Evolutionary conservation across 1,140 invertebrate genomes (phyloP).

Genomic region (Trachymyrmex cornetzi): DNA sequence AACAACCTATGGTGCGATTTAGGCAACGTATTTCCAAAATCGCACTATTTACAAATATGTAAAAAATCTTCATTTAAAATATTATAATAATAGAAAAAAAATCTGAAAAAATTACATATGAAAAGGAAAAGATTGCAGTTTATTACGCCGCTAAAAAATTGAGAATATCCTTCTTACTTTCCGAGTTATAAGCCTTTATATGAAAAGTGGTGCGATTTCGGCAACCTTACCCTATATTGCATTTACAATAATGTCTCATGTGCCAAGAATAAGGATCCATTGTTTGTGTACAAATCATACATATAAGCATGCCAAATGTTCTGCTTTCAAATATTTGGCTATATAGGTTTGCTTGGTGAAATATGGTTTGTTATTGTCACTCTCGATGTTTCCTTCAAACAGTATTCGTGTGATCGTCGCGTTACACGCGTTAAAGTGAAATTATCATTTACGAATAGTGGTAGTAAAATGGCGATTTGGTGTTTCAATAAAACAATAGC

Average conservation of each 20-base stretch:
- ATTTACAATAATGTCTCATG: neutral
- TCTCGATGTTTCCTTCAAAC: neutral
- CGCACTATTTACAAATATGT: too few relatives aligned
- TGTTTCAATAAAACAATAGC: neutral
- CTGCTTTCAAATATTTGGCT: neutral
- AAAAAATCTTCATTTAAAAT: too few relatives aligned
- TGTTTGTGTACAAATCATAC: slow-evolving; percentile 15
- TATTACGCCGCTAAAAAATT: too few relatives aligned
- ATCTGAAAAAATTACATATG: too few relatives aligned
- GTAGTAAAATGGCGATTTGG: neutral
- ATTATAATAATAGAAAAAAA: too few relatives aligned
- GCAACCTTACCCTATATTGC: too few relatives aligned
- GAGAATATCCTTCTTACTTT: too few relatives aligned
- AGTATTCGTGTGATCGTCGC: neutral
- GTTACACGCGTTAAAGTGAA: neutral
- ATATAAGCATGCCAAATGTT: neutral
- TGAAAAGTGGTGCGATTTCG: too few relatives aligned
- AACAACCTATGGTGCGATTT: too few relatives aligned
- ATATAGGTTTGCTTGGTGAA: neutral
- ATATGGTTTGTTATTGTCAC: neutral
- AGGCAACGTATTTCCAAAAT: too few relatives aligned
- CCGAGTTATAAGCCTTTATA: too few relatives aligned
- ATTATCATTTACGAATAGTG: slow-evolving; percentile 1
- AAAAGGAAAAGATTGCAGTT: too few relatives aligned
- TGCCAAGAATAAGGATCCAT: neutral